These are phyloP conservation scores for Alectura lathami DNA, from an alignment of 2,113 vertebrate species.

Conservation along the genomic window DNA sequence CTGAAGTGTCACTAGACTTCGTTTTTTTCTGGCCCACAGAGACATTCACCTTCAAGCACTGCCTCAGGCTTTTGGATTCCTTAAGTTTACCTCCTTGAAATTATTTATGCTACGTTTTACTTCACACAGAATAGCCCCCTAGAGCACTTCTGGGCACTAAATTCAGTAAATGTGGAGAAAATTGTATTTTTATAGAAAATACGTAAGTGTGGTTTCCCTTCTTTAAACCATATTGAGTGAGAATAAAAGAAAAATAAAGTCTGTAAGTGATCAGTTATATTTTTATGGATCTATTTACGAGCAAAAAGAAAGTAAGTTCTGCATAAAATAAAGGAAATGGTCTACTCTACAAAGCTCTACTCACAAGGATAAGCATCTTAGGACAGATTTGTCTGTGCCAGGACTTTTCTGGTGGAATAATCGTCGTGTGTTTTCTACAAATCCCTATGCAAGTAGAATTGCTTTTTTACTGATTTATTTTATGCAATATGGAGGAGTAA, in stretches of 20 bases:
- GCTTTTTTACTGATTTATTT: neutral
- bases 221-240: neutral
- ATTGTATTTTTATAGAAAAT: neutral
- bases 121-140: neutral
- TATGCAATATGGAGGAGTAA: neutral
- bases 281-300: neutral
- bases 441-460: neutral
- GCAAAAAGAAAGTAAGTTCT: neutral
- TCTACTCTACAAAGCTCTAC: neutral
- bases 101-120: neutral
- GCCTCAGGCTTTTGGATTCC: neutral
- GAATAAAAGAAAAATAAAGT: neutral
- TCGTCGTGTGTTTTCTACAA: neutral
- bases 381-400: neutral
- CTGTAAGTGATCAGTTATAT: neutral
- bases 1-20: constrained; percentile 2
- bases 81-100: neutral
- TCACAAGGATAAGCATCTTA: neutral
- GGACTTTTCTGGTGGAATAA: neutral
- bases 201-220: neutral
- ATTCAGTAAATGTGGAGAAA: neutral
- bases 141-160: neutral
- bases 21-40: constrained; percentile 12
- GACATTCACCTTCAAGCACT: neutral
- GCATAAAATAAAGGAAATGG: neutral